A percentile compares a stretch with the other conserved stretches of the same genome.
Conservation (phyloP, 2,888 invertebrate genomes). For the Steromphala cineraria region DNA sequence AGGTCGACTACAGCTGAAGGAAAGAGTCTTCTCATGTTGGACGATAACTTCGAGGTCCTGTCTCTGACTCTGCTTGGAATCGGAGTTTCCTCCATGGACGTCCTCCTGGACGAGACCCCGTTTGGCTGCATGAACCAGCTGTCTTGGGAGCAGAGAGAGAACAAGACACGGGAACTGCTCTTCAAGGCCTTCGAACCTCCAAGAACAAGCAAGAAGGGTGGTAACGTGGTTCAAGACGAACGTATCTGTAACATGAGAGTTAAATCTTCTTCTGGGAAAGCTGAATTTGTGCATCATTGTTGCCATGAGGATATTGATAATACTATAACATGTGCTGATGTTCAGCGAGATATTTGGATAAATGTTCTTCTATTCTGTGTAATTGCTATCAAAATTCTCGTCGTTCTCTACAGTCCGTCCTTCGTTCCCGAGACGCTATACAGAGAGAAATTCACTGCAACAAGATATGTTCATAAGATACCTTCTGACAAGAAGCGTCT, state of each 20-base stretch:
- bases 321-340: conserved; percentile 32
- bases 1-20: conserved; percentile 26
- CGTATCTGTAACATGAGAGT: conserved; percentile 52
- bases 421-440: conserved; percentile 54
- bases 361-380: conserved; percentile 50
- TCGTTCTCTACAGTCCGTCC: conserved; percentile 58
- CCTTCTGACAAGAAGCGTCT: background rate
- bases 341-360: conserved; percentile 50
- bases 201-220: conserved; percentile 22
- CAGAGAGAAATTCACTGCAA: conserved; percentile 28
- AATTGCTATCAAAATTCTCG: conserved; percentile 47
- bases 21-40: conserved; percentile 56
- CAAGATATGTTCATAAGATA: conserved; percentile 21
- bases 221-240: conserved; percentile 35
- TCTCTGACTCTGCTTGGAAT: conserved; percentile 57
- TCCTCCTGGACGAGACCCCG: conserved; percentile 52
- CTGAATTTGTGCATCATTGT: conserved; percentile 41
- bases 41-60: conserved; percentile 60
- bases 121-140: conserved; percentile 50
- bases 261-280: background rate
- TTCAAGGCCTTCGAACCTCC: conserved; percentile 49
- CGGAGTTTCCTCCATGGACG: conserved; percentile 50
- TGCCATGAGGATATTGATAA: conserved; percentile 28
- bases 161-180: conserved; percentile 43
- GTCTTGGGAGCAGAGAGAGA: conserved; percentile 25